Base-by-base conservation (phyloP, 2,113 vertebrate genomes). In the Aix galericulata region DNA sequence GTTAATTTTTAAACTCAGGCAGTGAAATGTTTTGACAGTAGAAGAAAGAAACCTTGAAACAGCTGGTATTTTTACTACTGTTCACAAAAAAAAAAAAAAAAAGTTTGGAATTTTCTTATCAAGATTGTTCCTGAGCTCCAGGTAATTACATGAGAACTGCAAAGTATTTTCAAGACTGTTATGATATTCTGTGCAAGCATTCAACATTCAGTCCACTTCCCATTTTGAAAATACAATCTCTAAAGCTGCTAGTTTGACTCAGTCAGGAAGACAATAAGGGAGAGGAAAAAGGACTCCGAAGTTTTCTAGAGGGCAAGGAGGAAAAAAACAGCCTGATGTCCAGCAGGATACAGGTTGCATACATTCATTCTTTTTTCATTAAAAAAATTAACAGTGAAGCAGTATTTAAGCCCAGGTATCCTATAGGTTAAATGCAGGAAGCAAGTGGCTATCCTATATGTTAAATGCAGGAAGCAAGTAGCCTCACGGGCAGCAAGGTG, bases 1-100 rank as follows among this genome's bases (percentile, higher is more conserved):
- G 32, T 40, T 68, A 48, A 46, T 77, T 92, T 91, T 91, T 55
- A 86, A 96, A 93, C 77, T 91, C 66, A 17, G n/a, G 44, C 84
- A 92, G 79, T 88, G 90, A 96, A 96, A 88, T 96, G 91, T 92
- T 96, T 96, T 92, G 92, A 96, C 92, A 91, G 67, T 14, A 76
- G 36, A 89, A 89, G 83, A 93, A 95, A 86, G 86, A 82, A 93
- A 82, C n/a, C 40, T 90, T 58, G 44, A 87, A 93, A 92, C 50
- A 89, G 62, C 23, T 91, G 90, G 36, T 34, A n/a, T 89, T 74
- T 76, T 84, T 82, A 86, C 88, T 94, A 81, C 88, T 73, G 83
- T 92, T 93, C 77, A 40, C 0, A 0, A 78, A 55, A 86, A 52
- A 79, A 73, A 46, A 44, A 38, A 40, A 40, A 40, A 40, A 11